Base-by-base conservation (phyloP, 2,888 invertebrate species). In the Rhodophaea formosa region DNA sequence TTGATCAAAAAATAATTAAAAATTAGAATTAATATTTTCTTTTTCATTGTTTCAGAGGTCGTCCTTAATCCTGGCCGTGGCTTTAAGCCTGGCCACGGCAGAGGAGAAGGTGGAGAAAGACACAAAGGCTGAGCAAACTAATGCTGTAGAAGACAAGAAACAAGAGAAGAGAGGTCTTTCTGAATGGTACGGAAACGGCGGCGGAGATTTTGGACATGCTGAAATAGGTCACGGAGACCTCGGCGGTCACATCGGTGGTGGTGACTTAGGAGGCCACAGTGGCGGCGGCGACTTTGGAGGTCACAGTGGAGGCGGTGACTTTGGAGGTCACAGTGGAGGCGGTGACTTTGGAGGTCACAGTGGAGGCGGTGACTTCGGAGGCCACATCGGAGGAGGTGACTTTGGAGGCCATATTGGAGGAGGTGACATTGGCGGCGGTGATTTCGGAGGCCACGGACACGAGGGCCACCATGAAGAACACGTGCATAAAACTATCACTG, bases 401-500 rank as follows among this genome's bases (percentile, higher is more conserved):
- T 39, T 39, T 15, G 77, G 76, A 6, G 64, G 65, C 53, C 71
- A 72, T 14, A 62, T 60, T 32, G 67, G 56, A 7, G 79, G 77
- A 39, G 68, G 67, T 42, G 74, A 68, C 46, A 64, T 62, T 47
- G 75, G 61, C 49, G 75, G 78, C 7, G 68, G 70, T 17, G 69
- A 67, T 8, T 73, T 72, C 30, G 70, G 72, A 35, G 66, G 60
- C 47, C 72, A 67, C 14, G 77, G 74, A 39, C 67, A 66, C 46
- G 69, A 63, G 39, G 79, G 73, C 66, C 66, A 80, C 56, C 74
- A 84, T 56, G 89, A 90, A 63, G 82, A 91, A 59, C 93, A 95
- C 69, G 92, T 92, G 66, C 45, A 55, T 32, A 95, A 94, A 82
- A 94, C 93, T 10, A 90, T 95, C 67, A 95, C 95, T 10, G 87